These are phyloP conservation scores for Anthoptus insignis DNA, from an alignment of 2,888 invertebrate species.

Conservation along the genomic window DNA sequence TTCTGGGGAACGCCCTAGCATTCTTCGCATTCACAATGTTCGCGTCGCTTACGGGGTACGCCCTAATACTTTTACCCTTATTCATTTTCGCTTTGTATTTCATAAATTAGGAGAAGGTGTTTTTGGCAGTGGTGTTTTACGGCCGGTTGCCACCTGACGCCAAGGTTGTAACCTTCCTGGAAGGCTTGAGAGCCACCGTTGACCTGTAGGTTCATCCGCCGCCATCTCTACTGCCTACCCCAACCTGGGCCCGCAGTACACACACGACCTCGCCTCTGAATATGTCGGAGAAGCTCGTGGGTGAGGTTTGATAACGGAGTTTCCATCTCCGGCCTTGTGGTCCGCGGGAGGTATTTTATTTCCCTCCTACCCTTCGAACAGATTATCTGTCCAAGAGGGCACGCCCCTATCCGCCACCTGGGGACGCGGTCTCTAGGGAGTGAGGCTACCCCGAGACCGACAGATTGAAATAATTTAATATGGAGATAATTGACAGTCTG, in stretches of 20 bases:
- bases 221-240: conserved; percentile 11
- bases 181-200: conserved; percentile 8
- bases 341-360: too few species aligned
- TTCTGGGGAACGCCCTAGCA: too few species aligned
- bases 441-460: conserved; percentile 26
- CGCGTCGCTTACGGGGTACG: too few species aligned
- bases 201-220: conserved; percentile 16
- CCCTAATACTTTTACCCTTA: too few species aligned
- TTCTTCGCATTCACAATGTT: too few species aligned
- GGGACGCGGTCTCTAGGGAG: conserved; percentile 33
- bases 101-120: too few species aligned
- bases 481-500: too few species aligned
- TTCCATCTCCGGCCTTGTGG: conserved; percentile 32
- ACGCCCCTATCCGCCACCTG: conserved; percentile 38
- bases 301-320: conserved; percentile 28
- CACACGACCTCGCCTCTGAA: conserved; percentile 12
- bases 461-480: too few species aligned
- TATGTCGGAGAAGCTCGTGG: conserved; percentile 25
- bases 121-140: too few species aligned
- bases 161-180: neutral
- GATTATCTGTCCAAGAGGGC: conserved; percentile 6
- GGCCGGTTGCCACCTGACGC: too few species aligned
- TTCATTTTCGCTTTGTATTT: too few species aligned
- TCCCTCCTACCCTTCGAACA: too few species aligned
- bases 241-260: neutral